Base-by-base conservation (phyloP, 1,140 invertebrate genomes). In the Dolichoris vasculosae region DNA sequence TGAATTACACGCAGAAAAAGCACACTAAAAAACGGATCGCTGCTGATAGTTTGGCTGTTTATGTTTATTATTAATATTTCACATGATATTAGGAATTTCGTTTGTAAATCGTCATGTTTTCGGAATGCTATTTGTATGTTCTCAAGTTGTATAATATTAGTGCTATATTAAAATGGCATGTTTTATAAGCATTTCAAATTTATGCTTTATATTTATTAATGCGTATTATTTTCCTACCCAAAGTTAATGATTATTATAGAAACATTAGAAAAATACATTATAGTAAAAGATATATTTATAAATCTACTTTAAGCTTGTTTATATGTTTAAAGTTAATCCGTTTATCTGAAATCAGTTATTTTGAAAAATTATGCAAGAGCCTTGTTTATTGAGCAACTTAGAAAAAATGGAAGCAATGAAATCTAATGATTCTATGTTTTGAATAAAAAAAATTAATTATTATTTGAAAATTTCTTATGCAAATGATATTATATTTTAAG, bases 91-190 rank as follows among this genome's bases (percentile, higher is more conserved):
- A 85, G 87, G 83, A 51, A 89, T 91, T 91, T 85, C 89, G 88
- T 90, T 92, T 89, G 86, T 91, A 89, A 89, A 91, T 89, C 88
- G 89, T 92, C 92, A 82, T 86, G 59, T 86, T 82, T 89, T 91
- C 84, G 81, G 87, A 91, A 90, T 88, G 89, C 88, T 89, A 91
- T 89, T 90, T 90, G 90, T 89, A 90, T 88, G 89, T 90, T 88
- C 90, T 89, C 85, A 86, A 90, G 88, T 91, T 93, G 92, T 93
- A 93, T 90, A 86, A 92, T 92, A 91, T 88, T 89, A 90, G 82
- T 90, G 87, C 83, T 90, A 85, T 89, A 92, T 91, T 91, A 89
- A 92, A 91, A 86, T 90, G 89, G 86, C 89, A 92, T 91, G 88
- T 90, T 92, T 93, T 92, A 89, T 92, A 92, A 90, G 90, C 88